phyloP scores from a whole-genome alignment of 2,888 invertebrate species.

The Himalopsyche tibetana region DNA sequence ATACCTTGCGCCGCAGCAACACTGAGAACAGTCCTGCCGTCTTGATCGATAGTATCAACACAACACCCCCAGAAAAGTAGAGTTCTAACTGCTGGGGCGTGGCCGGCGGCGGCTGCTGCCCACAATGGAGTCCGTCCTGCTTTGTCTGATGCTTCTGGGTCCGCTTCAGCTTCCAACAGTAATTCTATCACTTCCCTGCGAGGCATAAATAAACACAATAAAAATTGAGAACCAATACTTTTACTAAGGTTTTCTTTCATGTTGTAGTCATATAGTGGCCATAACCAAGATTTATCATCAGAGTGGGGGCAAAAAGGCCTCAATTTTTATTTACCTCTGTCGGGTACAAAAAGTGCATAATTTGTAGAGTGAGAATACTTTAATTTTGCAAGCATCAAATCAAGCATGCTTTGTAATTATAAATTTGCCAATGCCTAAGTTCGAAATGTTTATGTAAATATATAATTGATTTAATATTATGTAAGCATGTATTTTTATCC shows the following conservation, averaged over 20 bases:
- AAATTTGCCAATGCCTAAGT: too few species aligned
- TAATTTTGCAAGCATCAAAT: too few species aligned
- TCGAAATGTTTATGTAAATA: too few species aligned
- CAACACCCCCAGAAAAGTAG: constrained; percentile 97
- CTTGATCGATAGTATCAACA: constrained; percentile 95
- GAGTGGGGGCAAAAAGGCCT: too few species aligned
- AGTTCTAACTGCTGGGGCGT: constrained; percentile 89
- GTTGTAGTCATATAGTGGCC: too few species aligned
- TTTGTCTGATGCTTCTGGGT: constrained; percentile 90
- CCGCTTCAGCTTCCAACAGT: constrained; percentile 93
- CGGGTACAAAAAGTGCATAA: too few species aligned
- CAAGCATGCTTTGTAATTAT: too few species aligned
- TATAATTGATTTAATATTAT: too few species aligned
- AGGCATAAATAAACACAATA: constrained; percentile 29
- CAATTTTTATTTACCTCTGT: too few species aligned
- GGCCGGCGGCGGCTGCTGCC: constrained; percentile 96
- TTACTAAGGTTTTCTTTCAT: not conserved
- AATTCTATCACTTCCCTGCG: constrained; percentile 91
- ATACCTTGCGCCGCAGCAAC: constrained; percentile 89
- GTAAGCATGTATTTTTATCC: too few species aligned
- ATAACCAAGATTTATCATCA: too few species aligned
- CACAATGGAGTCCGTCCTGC: constrained; percentile 91
- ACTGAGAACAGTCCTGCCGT: constrained; percentile 92
- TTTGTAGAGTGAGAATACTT: too few species aligned
- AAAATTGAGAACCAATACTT: not conserved